phyloP scores from a whole-genome alignment of 2,888 invertebrate genomes.

The Dione juno region DNA sequence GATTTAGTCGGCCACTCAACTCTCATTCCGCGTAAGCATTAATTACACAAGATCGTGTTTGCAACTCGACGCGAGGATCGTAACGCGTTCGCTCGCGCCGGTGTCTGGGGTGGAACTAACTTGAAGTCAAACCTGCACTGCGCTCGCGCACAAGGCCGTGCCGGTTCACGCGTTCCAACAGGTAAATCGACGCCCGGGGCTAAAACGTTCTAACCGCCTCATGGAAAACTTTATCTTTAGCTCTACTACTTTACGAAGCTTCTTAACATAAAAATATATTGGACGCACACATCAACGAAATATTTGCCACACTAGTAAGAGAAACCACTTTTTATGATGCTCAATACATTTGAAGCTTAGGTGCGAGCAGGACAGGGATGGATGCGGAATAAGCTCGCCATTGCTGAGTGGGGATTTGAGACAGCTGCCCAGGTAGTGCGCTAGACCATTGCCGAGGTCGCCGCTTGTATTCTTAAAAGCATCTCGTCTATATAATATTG shows the following conservation, averaged over 20 bases:
- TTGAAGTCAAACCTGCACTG: slow-evolving; percentile 77
- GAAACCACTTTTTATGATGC: slow-evolving; percentile 81
- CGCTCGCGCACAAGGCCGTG: slow-evolving; percentile 85
- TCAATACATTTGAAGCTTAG: slow-evolving; percentile 66
- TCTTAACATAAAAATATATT: slow-evolving; percentile 79
- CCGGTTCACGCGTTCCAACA: slow-evolving; percentile 85
- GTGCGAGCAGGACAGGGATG: slow-evolving; percentile 71
- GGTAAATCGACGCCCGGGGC: slow-evolving; percentile 72
- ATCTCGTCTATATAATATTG: slow-evolving; percentile 73
- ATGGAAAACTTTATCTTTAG: slow-evolving; percentile 60
- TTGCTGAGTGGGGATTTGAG: slow-evolving; percentile 72
- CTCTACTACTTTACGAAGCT: slow-evolving; percentile 62
- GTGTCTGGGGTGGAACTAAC: slow-evolving; percentile 82
- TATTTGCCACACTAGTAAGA: slow-evolving; percentile 64
- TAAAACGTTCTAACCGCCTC: slow-evolving; percentile 70
- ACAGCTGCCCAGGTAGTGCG: slow-evolving; percentile 82
- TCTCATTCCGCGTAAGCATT: slow-evolving; percentile 81
- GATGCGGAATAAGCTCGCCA: slow-evolving; percentile 70
- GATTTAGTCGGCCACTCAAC: slow-evolving; percentile 80
- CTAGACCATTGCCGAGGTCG: slow-evolving; percentile 74
- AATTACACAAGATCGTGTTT: slow-evolving; percentile 80
- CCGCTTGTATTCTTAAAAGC: slow-evolving; percentile 70
- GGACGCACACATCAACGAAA: slow-evolving; percentile 66
- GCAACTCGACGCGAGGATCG: slow-evolving; percentile 59
- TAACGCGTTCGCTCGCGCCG: slow-evolving; percentile 74